These are phyloP conservation scores for Anarhynchus alexandrinus DNA, from an alignment of 2,113 vertebrate species.

Conservation along the genomic window DNA sequence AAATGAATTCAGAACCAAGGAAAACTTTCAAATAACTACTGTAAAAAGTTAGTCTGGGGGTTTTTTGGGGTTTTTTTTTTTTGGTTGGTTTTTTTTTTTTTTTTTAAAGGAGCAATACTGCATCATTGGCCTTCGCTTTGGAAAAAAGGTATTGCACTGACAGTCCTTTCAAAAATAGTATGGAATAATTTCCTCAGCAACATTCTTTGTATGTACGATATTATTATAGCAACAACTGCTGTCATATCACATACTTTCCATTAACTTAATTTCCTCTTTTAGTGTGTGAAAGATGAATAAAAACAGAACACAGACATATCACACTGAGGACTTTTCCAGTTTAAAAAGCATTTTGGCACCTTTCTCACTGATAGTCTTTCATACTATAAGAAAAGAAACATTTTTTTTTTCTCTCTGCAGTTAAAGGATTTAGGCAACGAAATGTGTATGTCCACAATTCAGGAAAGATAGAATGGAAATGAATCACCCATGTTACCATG, in stretches of 20 bases:
- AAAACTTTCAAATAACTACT: not conserved
- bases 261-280: conserved; percentile 65
- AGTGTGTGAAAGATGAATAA: conserved; percentile 28
- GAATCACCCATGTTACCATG: not conserved
- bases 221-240: conserved; percentile 50
- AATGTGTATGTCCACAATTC: not conserved
- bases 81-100: too few relatives aligned
- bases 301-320: not conserved
- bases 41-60: not conserved
- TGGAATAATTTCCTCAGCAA: conserved; percentile 71
- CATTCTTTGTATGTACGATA: conserved; percentile 42
- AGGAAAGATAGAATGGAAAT: not conserved
- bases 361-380: not conserved
- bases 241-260: conserved; percentile 29
- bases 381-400: not conserved
- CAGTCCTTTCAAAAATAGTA: conserved; percentile 55
- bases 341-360: not conserved
- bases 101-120: not conserved
- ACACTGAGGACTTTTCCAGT: not conserved
- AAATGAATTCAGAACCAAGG: not conserved
- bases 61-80: too few relatives aligned
- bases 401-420: not conserved
- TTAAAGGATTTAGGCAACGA: not conserved
- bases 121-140: conserved; percentile 14
- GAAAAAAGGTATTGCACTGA: conserved; percentile 13